Percentiles rank a stretch among this genome's conserved stretches.
These are phyloP conservation scores for Ecliptopera silaceata DNA, from an alignment of 2,888 invertebrate genomes.

Conservation along the genomic window DNA sequence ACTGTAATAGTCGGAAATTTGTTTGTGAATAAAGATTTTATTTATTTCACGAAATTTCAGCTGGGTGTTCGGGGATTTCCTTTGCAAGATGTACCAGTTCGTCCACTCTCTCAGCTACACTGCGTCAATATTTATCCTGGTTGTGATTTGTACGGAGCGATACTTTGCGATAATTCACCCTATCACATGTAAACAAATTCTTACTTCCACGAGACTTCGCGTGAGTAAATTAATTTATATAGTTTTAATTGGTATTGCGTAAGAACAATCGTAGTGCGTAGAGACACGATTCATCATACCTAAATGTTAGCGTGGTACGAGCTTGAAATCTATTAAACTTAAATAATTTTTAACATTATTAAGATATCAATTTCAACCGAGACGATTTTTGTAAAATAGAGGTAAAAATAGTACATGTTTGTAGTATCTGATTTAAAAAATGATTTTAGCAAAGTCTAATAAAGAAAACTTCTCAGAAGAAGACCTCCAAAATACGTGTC, in stretches of 20 bases:
- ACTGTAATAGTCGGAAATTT: no score
- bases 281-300: no score
- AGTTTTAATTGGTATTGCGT: background rate
- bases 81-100: conserved; percentile 96
- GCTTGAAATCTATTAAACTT: no score
- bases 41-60: conserved; percentile 71
- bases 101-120: conserved; percentile 94
- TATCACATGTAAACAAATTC: conserved; percentile 91
- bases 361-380: no score
- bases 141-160: conserved; percentile 93
- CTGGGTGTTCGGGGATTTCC: conserved; percentile 92
- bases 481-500: no score
- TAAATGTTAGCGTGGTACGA: no score
- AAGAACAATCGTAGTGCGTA: no score
- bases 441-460: background rate
- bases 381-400: no score
- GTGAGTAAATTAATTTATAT: conserved; percentile 74
- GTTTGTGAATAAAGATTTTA: no score
- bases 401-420: no score
- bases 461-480: conserved; percentile 2
- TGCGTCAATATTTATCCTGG: conserved; percentile 94
- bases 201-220: conserved; percentile 89
- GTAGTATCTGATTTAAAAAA: no score
- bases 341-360: no score
- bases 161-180: conserved; percentile 94